Base-by-base conservation (phyloP, 2,797 vertebrate genomes). In the Apodemus agrarius region DNA sequence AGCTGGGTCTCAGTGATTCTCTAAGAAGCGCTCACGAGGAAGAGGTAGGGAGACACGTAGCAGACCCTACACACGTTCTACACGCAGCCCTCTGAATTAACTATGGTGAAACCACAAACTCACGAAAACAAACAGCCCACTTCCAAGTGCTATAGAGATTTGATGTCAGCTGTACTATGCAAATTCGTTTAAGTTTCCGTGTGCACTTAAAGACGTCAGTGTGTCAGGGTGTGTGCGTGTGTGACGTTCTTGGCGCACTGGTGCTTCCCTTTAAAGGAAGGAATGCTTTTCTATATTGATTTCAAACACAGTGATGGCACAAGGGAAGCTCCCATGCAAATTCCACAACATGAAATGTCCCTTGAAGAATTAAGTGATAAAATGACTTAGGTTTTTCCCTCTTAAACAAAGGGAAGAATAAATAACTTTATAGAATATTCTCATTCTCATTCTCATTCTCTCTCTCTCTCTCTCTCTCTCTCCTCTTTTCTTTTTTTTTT, bases 371-470 rank as follows among this genome's bases (percentile, higher is more conserved):
- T 88, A 54, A 90, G 12, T 85, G 93, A 96, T 95, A 21, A 4
- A 49, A 95, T 91, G 81, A 84, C 34, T 2, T 93, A 37, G 83
- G 43, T 49, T 31, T 52, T 31, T 63, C 57, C 92, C 84, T 49
- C 90, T 89, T 92, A 54, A 89, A 96, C 76, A 93, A 49, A 63
- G 9, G 54, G 43, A 96, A 97, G 91, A 97, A 98, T 97, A 98
- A 98, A 98, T 94, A 98, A 96, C 96, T 92, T 94, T 83, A 93
- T 40, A 37, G 96, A 98, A 97, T 81, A 95, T 65, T 96, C 94
- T 90, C 80, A 43, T n/a, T 61, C 22, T 59, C 57, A 6, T 21
- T 61, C 59, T 10, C 57, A 22, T 6, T 52, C 12, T 49, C 46
- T 49, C 46, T 49, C 5, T 40, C 8, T 72, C 6, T 46, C 59